Base-by-base conservation (phyloP, 1,140 invertebrate genomes). In the Papilio machaon region DNA sequence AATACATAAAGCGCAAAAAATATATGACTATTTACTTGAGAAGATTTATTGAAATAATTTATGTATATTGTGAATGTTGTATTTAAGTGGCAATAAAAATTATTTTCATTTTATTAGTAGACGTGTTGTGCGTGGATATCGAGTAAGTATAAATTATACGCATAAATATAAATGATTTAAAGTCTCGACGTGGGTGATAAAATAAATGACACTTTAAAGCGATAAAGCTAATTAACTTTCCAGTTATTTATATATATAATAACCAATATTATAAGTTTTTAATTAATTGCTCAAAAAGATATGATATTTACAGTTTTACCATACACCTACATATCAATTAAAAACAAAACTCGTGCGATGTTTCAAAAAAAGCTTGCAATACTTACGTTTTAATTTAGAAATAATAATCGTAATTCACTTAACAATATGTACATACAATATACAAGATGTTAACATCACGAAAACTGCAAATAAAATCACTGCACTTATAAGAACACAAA, bases 341-440 rank as follows among this genome's bases (percentile, higher is more conserved):
- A 75, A 43, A 47, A 52, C 52, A 49, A 30, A 30, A 15, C 1
- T 75, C 30, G 23, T 35, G 30, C 15, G 64, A 70, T 70, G 6
- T 70, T 38, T 7, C 7, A 30, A 64, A 30, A 64, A 75, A 52
- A 76, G 13, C 52, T 64, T 11, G 30, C 54, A 78, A 11, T 78
- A 78, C 76, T 78, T 78, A 78, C 76, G 76, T 78, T 78, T 78
- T 78, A 78, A 64, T 78, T 78, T 78, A 78, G 54, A 78, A 43
- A 17, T 64, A 9, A 17, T 43, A 78, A 58, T 19, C 54, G 19
- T 43, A 38, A 43, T 60, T 78, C 76, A 78, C 76, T 38, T 78
- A 78, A 30, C 23, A 30, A 30, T 30, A 30, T 30, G 23, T 30
- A 30, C 23, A 30, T 30, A 30, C 23, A 30, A 10, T 35, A 78